phyloP scores from a whole-genome alignment of 2,113 vertebrate genomes.

The Coracopsis vasa region DNA sequence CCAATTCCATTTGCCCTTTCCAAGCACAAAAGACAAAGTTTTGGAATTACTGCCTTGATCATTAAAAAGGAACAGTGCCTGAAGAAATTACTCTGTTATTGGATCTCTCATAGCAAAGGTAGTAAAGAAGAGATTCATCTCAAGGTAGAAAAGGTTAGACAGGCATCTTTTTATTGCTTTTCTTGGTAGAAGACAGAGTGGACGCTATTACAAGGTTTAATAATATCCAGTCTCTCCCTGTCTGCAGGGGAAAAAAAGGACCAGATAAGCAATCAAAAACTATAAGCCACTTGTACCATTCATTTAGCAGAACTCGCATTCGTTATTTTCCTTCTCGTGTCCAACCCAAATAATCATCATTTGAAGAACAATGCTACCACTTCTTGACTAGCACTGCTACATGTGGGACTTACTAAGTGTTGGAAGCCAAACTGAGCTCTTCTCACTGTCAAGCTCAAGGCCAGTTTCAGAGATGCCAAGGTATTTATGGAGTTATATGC shows the following conservation, averaged over 20 bases:
- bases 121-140: not conserved
- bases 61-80: not conserved
- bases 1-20: not conserved
- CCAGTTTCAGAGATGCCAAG: not conserved
- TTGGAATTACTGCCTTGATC: not conserved
- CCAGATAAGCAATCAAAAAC: not conserved
- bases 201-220: not conserved
- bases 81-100: not conserved
- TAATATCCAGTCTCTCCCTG: not conserved
- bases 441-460: not conserved
- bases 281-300: not conserved
- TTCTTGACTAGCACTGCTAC: not conserved
- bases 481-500: not conserved
- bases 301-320: not conserved
- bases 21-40: not conserved
- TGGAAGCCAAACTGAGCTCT: not conserved
- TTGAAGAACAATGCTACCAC: not conserved
- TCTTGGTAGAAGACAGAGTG: not conserved
- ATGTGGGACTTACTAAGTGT: not conserved
- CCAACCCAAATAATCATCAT: not conserved
- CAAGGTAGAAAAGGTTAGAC: not conserved
- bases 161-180: conserved; percentile 15
- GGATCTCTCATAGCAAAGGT: not conserved
- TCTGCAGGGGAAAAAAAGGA: not conserved
- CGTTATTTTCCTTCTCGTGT: not conserved